Evolutionary conservation across 1,140 invertebrate genomes (phyloP).

Genomic region (Aphelenchoides fujianensis): DNA sequence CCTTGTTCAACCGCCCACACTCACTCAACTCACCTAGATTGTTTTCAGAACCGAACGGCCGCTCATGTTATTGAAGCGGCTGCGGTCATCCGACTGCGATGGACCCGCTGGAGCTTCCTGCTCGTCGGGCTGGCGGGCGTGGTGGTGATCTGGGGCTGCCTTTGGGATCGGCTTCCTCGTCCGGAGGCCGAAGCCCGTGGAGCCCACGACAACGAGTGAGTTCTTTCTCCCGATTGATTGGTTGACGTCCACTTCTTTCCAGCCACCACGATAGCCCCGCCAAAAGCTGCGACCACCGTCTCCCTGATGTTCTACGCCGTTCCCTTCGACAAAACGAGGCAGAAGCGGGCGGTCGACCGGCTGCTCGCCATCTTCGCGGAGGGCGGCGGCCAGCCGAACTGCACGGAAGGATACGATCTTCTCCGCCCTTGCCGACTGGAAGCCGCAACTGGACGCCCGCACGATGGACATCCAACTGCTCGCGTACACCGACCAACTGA

Average conservation of each 20-base stretch:
- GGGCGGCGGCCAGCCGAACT: not conserved
- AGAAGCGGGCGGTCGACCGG: not conserved
- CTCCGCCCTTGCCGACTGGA: not conserved
- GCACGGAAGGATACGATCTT: not conserved
- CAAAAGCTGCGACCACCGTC: not conserved
- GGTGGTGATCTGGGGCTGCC: not conserved
- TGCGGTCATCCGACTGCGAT: not conserved
- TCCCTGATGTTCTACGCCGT: slow-evolving; percentile 9
- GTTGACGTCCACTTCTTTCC: not conserved
- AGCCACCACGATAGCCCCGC: not conserved
- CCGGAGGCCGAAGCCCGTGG: not conserved
- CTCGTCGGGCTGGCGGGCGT: not conserved
- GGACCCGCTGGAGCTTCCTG: not conserved
- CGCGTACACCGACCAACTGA: not conserved
- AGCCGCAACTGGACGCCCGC: not conserved
- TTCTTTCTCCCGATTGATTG: too few relatives aligned
- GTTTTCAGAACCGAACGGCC: not conserved
- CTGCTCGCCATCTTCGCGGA: not conserved
- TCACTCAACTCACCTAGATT: too few relatives aligned
- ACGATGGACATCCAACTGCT: not conserved
- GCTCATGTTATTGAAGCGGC: not conserved
- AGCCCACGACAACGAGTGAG: too few relatives aligned
- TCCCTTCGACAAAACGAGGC: not conserved
- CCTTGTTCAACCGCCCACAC: too few relatives aligned
- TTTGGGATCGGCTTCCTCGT: not conserved